Conservation (phyloP, 2,113 vertebrate genomes). For the Suricata suricatta region DNA sequence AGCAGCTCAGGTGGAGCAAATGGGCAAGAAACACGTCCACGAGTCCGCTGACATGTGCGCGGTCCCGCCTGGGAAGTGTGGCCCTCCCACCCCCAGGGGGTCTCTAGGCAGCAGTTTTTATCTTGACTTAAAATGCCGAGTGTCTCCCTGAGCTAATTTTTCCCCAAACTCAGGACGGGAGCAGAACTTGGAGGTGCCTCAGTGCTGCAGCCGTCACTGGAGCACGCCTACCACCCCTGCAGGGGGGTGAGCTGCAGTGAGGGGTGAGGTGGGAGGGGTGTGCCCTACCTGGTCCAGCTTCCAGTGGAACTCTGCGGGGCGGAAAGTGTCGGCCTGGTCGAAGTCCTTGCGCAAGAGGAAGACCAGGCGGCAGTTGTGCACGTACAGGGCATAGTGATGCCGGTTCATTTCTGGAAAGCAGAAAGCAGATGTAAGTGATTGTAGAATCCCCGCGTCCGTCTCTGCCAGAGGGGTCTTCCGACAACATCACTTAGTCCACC, state of each 20-base stretch:
- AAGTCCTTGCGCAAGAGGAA: conserved; percentile 96
- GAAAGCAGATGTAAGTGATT: neutral
- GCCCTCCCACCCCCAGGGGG: too few species aligned
- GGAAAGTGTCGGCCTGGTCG: conserved; percentile 94
- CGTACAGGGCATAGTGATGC: conserved; percentile 96
- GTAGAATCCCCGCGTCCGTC: neutral
- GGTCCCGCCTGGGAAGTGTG: too few species aligned
- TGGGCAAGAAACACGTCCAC: accelerated
- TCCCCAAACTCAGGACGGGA: neutral
- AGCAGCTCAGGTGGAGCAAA: neutral
- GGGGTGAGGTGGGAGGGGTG: accelerated
- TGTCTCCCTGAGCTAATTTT: neutral
- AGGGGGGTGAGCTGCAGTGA: accelerated
- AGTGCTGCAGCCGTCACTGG: too few species aligned
- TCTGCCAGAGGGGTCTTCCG: neutral
- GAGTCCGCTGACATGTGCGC: neutral
- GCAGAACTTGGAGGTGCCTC: neutral
- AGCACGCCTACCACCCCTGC: accelerated
- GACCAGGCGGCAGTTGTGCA: conserved; percentile 97
- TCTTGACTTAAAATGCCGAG: neutral
- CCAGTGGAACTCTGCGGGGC: conserved; percentile 98
- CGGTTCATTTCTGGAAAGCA: conserved; percentile 94
- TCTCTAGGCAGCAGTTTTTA: neutral
- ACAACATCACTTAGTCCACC: neutral
- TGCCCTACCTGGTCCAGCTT: conserved; percentile 96